A percentile compares a stretch with the other conserved stretches of the same genome.
These are phyloP conservation scores for Galendromus occidentalis DNA, from an alignment of 1,140 invertebrate species.

Conservation along the genomic window DNA sequence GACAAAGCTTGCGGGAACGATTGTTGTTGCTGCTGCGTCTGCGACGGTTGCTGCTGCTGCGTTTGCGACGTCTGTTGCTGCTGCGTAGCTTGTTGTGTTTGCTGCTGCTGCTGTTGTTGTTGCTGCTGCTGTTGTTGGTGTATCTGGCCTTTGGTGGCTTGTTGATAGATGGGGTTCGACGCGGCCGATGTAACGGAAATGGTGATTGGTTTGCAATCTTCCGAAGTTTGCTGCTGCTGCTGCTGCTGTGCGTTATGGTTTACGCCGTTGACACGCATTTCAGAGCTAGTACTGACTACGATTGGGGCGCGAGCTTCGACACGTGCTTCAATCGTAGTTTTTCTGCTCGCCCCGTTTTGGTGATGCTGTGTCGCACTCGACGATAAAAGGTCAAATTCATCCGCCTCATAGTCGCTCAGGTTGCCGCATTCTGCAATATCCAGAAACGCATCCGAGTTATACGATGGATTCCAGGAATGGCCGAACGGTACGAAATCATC, in stretches of 20 bases:
- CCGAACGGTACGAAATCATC: neutral
- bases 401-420: conserved; percentile 2
- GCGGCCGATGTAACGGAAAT: too few species aligned
- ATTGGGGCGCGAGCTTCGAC: too few species aligned
- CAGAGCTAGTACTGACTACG: too few species aligned
- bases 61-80: neutral
- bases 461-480: neutral
- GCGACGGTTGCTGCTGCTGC: neutral
- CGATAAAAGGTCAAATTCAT: neutral
- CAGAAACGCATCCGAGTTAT: neutral
- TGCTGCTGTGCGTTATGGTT: too few species aligned
- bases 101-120: neutral
- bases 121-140: neutral
- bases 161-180: too few species aligned
- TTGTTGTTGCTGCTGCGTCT: neutral
- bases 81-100: neutral
- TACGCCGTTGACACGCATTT: too few species aligned
- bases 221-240: too few species aligned
- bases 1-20: too few species aligned
- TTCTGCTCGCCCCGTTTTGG: too few species aligned
- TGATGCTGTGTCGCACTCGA: neutral
- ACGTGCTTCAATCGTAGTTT: too few species aligned
- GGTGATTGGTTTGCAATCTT: too few species aligned
- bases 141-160: neutral
- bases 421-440: neutral